Conservation (phyloP, 2,113 vertebrate species). For the Cyanistes caeruleus region DNA sequence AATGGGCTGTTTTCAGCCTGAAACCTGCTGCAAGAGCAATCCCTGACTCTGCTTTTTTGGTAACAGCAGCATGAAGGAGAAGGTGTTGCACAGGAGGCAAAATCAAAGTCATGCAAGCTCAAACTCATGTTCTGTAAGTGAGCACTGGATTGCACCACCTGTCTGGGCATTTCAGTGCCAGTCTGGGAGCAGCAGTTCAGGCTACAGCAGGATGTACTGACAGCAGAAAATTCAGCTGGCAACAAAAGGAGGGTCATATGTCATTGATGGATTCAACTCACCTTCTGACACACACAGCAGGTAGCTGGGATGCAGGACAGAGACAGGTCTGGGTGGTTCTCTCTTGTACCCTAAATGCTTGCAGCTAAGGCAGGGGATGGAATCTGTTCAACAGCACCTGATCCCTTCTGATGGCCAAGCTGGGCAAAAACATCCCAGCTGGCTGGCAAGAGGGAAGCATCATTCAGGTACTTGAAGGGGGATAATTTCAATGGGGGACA, state of each 20-base stretch:
- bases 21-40: not conserved
- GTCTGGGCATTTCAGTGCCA: not conserved
- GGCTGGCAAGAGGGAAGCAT: not conserved
- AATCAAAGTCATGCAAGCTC: not conserved
- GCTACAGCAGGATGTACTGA: not conserved
- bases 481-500: not conserved
- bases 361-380: not conserved
- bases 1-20: not conserved
- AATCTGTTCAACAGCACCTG: not conserved
- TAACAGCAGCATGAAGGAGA: not conserved
- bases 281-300: not conserved
- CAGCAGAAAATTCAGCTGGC: not conserved
- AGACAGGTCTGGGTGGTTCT: not conserved
- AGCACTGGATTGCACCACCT: fast-evolving
- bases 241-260: not conserved
- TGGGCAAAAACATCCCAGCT: not conserved
- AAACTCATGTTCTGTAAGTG: fast-evolving
- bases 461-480: not conserved
- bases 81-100: not conserved
- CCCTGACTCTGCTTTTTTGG: not conserved
- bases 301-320: not conserved
- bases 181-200: not conserved
- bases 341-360: not conserved
- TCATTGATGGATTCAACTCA: not conserved
- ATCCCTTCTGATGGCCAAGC: not conserved